Base-by-base conservation (phyloP, 1,140 invertebrate genomes). In the Nymphalis io region DNA sequence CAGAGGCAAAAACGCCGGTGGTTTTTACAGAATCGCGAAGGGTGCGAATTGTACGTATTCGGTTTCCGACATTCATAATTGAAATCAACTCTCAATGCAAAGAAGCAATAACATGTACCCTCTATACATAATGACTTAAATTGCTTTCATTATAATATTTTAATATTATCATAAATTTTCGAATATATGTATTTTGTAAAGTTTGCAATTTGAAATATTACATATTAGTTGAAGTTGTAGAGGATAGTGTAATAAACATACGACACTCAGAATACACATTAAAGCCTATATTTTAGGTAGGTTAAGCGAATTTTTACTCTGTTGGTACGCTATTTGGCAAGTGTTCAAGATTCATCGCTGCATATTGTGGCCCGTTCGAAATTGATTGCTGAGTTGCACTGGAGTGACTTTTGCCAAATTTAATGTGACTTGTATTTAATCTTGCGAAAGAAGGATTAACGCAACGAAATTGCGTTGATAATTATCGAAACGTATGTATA, bases 1-100 rank as follows among this genome's bases (percentile, higher is more conserved):
- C 89, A 91, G 87, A 85, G 87, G 84, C 85, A 88, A 89, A 89
- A 89, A 84, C 82, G 81, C 78, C 77, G 84, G 79, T 81, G 84
- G 85, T 88, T 87, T 82, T 88, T 86, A 80, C 80, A 79, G 80
- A 83, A 83, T 81, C 79, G 78, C 83, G 80, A 86, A 88, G 89
- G 87, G 87, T 91, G 86, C 84, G 87, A 89, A 89, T 84, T 83
- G 84, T 84, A 81, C 81, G 79, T 82, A 83, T 84, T 81, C 81
- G 78, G 78, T 79, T 77, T 80, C 74, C 79, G 78, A 70, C 68
- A 62, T 51, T 51, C 69, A 80, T 88, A 88, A 88, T 88, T 84
- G 81, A 84, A 85, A 85, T 86, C 75, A 77, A 76, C 78, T 72
- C 48, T 63, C 23, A 63, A 63, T 64, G 48, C 20, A 55, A 23